Evolutionary conservation across 2,888 invertebrate genomes (phyloP).

Genomic region (Digitonthophagus gazella): DNA sequence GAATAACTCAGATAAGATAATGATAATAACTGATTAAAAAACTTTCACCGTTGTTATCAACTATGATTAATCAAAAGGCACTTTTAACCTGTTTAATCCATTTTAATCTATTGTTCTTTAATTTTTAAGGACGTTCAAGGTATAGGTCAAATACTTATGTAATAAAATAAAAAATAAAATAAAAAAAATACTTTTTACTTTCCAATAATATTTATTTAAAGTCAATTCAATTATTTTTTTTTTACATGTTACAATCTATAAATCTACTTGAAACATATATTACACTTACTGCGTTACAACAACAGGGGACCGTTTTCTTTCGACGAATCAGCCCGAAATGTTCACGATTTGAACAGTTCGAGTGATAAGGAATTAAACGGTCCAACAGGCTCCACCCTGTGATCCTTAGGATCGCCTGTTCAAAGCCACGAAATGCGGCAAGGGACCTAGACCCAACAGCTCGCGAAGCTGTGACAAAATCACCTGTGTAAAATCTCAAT

Average conservation of each 20-base stretch:
- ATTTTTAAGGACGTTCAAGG: too few species aligned
- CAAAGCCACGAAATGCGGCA: constrained; percentile 50
- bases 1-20: neutral
- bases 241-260: constrained; percentile 28
- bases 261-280: constrained; percentile 30
- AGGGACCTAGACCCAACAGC: constrained; percentile 62
- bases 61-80: neutral
- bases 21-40: neutral
- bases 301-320: constrained; percentile 33
- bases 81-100: neutral
- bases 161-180: too few species aligned
- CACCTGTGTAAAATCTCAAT: constrained; percentile 42
- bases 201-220: constrained; percentile 11
- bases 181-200: neutral
- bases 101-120: too few species aligned
- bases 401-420: constrained; percentile 45
- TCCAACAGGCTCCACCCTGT: constrained; percentile 31
- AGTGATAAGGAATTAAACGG: constrained; percentile 29
- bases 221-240: constrained; percentile 20
- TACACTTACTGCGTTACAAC: constrained; percentile 35
- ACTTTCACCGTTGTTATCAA: neutral
- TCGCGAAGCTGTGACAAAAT: constrained; percentile 45
- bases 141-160: too few species aligned
- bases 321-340: constrained; percentile 4
- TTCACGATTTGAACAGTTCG: neutral